Conservation (phyloP, 1,140 invertebrate genomes). For the Proales similis region DNA sequence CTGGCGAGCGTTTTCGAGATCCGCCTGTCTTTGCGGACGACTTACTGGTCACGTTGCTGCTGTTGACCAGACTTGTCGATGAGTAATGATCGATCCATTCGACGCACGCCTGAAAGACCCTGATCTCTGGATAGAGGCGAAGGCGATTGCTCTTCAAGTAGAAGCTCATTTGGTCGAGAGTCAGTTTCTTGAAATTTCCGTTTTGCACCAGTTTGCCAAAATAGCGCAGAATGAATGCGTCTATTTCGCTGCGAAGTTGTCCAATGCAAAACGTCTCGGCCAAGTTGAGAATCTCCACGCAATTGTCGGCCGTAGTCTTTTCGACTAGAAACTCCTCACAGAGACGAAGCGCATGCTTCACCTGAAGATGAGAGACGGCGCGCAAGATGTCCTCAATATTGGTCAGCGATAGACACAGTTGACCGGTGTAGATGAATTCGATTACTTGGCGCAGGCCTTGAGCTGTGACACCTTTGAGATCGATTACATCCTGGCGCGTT, state of each 20-base stretch:
- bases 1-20: not conserved
- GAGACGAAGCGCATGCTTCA: slow-evolving; percentile 47
- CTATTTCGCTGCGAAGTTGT: not conserved
- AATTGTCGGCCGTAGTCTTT: slow-evolving; percentile 46
- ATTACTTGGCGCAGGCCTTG: slow-evolving; percentile 45
- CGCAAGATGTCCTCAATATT: slow-evolving; percentile 50
- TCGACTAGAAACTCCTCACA: slow-evolving; percentile 48
- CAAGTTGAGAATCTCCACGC: slow-evolving; percentile 49
- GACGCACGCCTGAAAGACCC: slow-evolving; percentile 16
- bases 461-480: slow-evolving; percentile 46
- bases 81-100: slow-evolving; percentile 6
- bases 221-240: slow-evolving; percentile 19
- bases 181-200: slow-evolving; percentile 11
- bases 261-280: slow-evolving; percentile 47
- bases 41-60: too few relatives aligned
- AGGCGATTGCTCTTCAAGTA: not conserved
- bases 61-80: too few relatives aligned
- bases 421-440: slow-evolving; percentile 46
- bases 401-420: slow-evolving; percentile 44
- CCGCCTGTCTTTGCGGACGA: not conserved
- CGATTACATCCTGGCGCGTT: slow-evolving; percentile 42
- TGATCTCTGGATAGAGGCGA: slow-evolving; percentile 16
- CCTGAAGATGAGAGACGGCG: slow-evolving; percentile 48
- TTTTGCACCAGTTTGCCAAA: slow-evolving; percentile 7
- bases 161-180: slow-evolving; percentile 12